Percentiles rank a stretch among this genome's conserved stretches.
Evolutionary conservation across 2,797 vertebrate genomes (phyloP).

Genomic region (Sebastes reedi): DNA sequence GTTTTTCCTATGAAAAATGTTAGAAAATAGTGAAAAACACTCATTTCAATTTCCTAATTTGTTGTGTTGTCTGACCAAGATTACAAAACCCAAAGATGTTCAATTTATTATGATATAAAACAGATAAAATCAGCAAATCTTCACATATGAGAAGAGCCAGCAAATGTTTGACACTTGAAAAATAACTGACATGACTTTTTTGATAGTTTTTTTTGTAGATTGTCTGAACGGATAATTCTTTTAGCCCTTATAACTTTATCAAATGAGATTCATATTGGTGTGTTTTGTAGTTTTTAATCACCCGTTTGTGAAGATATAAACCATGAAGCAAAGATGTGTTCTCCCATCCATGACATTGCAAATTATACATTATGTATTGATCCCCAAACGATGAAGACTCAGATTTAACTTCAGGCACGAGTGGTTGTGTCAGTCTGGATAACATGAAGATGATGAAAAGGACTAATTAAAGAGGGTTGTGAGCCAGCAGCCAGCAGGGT

Average conservation of each 20-base stretch:
- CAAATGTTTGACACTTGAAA: not conserved
- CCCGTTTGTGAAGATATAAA: not conserved
- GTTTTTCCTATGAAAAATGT: not conserved
- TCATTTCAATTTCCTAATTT: not conserved
- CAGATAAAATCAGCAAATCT: not conserved
- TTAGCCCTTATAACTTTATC: not conserved
- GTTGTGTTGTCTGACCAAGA: not conserved
- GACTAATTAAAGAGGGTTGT: conserved; percentile 6
- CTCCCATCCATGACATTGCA: not conserved
- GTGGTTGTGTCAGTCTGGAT: not conserved
- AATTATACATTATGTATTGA: not conserved
- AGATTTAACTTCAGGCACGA: not conserved
- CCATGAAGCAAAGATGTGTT: not conserved
- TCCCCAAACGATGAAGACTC: not conserved
- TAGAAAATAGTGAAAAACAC: not conserved
- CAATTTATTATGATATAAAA: not conserved
- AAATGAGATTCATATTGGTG: not conserved
- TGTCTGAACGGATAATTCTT: not conserved
- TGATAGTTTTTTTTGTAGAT: not conserved
- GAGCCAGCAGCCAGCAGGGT: conserved; percentile 3
- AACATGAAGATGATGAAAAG: not conserved
- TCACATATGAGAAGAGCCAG: not conserved
- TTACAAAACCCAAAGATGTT: not conserved
- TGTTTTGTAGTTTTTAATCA: not conserved
- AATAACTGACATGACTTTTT: not conserved